phyloP scores from a whole-genome alignment of 2,113 vertebrate genomes.

The Campylomormyrus numenius region DNA sequence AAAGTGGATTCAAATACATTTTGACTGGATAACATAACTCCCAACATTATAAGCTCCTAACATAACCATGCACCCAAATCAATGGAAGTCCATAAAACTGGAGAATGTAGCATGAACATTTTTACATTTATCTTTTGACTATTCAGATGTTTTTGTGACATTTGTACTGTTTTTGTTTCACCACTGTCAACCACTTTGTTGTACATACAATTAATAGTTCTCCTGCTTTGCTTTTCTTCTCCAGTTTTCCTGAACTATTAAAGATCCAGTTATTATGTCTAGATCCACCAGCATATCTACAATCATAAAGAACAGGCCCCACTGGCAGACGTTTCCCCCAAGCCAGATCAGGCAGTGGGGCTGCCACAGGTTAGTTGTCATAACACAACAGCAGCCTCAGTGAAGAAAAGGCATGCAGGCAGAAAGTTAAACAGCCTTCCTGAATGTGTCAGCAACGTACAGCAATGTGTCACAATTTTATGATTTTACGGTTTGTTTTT shows the following conservation, averaged over 20 bases:
- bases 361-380: conserved; percentile 64
- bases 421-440: neutral
- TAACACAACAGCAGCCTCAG: neutral
- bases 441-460: neutral
- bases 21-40: neutral
- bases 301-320: conserved; percentile 19
- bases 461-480: neutral
- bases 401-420: neutral
- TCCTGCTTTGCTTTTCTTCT: conserved; percentile 1
- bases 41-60: neutral
- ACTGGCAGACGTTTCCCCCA: conserved; percentile 50
- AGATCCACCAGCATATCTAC: conserved; percentile 23
- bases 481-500: neutral
- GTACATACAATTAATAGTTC: neutral
- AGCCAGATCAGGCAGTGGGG: conserved; percentile 50
- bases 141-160: neutral
- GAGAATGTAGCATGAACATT: neutral
- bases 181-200: neutral
- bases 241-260: conserved; percentile 6
- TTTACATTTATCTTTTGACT: neutral
- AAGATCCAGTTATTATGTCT: conserved; percentile 15
- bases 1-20: neutral
- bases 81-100: conserved; percentile 3
- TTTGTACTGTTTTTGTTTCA: neutral
- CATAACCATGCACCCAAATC: neutral